These are phyloP conservation scores for Myoxocephalus aenaeus DNA, from an alignment of 2,797 vertebrate genomes.

Conservation along the genomic window DNA sequence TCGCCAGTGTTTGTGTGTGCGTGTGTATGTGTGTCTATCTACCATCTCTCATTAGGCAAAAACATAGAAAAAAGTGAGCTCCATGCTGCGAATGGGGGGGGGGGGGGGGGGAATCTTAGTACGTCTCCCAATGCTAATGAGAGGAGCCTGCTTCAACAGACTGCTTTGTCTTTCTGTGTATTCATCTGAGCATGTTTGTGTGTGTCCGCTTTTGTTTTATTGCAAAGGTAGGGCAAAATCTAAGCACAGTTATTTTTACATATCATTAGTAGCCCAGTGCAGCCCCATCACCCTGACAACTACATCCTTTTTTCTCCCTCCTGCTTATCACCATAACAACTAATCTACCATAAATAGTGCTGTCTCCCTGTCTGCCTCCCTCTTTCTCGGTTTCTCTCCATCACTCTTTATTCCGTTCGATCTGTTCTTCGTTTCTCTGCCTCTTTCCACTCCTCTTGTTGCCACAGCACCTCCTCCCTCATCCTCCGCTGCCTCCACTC, in stretches of 20 bases:
- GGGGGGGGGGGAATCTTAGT: constrained; percentile 71
- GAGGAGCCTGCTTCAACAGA: constrained; percentile 62
- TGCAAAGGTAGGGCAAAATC: constrained; percentile 68
- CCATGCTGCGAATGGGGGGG: constrained; percentile 69
- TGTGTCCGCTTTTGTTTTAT: constrained; percentile 11
- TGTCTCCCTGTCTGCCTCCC: constrained; percentile 52
- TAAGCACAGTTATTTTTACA: constrained; percentile 77
- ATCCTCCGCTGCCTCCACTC: constrained; percentile 41
- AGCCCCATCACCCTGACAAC: constrained; percentile 82
- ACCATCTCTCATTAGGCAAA: constrained; percentile 71
- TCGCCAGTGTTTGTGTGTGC: background rate
- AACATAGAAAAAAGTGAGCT: constrained; percentile 70
- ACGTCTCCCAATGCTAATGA: constrained; percentile 75
- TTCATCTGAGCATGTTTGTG: constrained; percentile 44
- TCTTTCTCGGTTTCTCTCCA: constrained; percentile 35
- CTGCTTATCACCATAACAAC: constrained; percentile 83
- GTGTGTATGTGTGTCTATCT: constrained; percentile 47
- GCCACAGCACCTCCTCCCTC: constrained; percentile 41
- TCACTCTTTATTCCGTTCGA: constrained; percentile 46
- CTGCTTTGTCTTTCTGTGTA: constrained; percentile 63
- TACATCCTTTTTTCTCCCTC: constrained; percentile 72
- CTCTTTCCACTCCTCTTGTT: constrained; percentile 47
- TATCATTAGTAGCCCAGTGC: constrained; percentile 76
- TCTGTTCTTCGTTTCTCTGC: constrained; percentile 31
- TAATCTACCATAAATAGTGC: constrained; percentile 80